Evolutionary conservation across 2,113 vertebrate species (phyloP).

Genomic region (Dissostichus mawsoni): DNA sequence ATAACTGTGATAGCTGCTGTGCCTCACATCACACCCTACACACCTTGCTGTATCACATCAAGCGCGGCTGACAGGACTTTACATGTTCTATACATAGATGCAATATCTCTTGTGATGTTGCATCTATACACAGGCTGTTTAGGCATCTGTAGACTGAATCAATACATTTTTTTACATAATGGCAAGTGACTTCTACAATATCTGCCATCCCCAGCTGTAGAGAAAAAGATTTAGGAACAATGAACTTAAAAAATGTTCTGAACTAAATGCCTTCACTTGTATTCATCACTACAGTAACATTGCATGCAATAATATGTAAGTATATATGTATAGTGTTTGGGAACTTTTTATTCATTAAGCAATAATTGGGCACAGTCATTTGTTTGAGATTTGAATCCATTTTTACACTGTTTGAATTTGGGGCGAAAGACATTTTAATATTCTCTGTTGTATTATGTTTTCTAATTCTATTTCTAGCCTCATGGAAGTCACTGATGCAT

Average conservation of each 20-base stretch:
- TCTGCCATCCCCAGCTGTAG: neutral
- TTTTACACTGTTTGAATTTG: conserved; percentile 4
- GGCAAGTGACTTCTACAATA: neutral
- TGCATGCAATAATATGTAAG: neutral
- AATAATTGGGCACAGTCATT: neutral
- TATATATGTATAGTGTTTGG: neutral
- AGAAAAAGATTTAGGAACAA: neutral
- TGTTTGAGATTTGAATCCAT: neutral
- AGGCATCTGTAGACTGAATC: neutral
- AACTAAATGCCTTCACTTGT: neutral
- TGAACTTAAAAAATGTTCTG: neutral
- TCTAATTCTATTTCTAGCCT: neutral
- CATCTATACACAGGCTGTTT: neutral
- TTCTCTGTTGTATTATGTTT: neutral
- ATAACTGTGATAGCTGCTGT: no score
- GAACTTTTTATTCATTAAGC: neutral
- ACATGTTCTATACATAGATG: neutral
- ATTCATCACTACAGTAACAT: neutral
- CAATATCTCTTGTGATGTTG: neutral
- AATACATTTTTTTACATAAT: neutral
- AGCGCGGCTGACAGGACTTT: neutral
- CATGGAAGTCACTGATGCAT: conserved; percentile 10
- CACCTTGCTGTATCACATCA: neutral
- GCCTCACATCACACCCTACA: neutral
- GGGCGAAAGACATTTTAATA: conserved; percentile 3